Evolutionary conservation across 1,140 invertebrate genomes (phyloP), one percentile per base, ranked within the genome.

Genomic region (Caenorhabditis tropicalis): DNA sequence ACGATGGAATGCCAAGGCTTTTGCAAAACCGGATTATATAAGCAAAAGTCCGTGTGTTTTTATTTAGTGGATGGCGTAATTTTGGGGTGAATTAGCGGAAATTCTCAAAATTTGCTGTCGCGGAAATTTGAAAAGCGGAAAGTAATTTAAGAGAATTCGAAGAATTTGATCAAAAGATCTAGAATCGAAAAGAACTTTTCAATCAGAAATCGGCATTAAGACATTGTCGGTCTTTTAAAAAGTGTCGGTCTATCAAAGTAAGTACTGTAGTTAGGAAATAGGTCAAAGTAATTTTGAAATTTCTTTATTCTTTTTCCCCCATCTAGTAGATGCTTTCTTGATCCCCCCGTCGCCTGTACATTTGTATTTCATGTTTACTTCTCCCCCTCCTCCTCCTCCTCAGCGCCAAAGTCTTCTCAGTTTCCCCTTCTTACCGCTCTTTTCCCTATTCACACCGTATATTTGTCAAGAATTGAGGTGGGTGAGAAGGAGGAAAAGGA

Each of bases 361-460:
- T 74, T 74, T 74, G 65, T 43, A 74, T 74, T 74, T 43, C 65
- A 74, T 74, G 65, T 74, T 74, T 74, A 74, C 65, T 74, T 74
- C 39, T 43, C n/a, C n/a, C n/a, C n/a, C 60, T 29, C 24, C 19
- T 58, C 29, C 24, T 16, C 56, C 6, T 58, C 10, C n/a, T 74
- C 12, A 74, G 65, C 36, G 65, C 65, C 65, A 74, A n/a, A 74
- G 65, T 24, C 65, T 74, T 74, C 65, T 74, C 65, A 74, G n/a
- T 74, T 74, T 74, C 65, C 65, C 16, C 19, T 21, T 74, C 21
- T 43, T 74, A 1, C 36, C 53, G n/a, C 53, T 58, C 53, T 51
- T 21, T 19, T 5, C 49, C 16, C 58, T 24, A 74, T 46, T 74
- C 65, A 74, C 36, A 74, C 65, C 65, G 65, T 46, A 19, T 65